phyloP scores from a whole-genome alignment of 2,113 vertebrate genomes.

The Acanthochromis polyacanthus region DNA sequence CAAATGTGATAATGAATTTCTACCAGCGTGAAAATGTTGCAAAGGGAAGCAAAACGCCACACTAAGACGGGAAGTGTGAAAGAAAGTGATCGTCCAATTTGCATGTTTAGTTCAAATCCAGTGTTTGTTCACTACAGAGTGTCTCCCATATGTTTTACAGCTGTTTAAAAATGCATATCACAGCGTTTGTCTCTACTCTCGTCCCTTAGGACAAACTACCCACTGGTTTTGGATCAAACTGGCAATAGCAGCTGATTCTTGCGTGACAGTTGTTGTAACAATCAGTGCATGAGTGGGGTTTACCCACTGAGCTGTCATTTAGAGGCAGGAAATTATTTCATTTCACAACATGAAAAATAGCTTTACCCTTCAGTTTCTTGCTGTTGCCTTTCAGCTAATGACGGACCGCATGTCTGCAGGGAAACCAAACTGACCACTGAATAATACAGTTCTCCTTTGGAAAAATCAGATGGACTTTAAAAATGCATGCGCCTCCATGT shows the following conservation, averaged over 20 bases:
- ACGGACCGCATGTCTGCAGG: not conserved
- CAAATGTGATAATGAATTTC: slow-evolving; percentile 25
- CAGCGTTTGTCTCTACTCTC: not conserved
- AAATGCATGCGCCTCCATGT: slow-evolving; percentile 38
- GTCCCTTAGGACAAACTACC: slow-evolving; percentile 7
- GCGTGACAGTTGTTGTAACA: slow-evolving; percentile 23
- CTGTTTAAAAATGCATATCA: not conserved
- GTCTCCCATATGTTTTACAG: not conserved
- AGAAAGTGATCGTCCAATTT: slow-evolving; percentile 6
- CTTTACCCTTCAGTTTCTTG: not conserved
- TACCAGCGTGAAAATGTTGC: not conserved
- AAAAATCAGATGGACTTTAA: slow-evolving; percentile 40
- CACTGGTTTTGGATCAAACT: slow-evolving; percentile 33
- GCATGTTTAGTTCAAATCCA: slow-evolving; percentile 9
- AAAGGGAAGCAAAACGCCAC: not conserved
- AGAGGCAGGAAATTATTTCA: not conserved
- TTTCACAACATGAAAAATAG: not conserved
- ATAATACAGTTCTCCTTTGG: slow-evolving; percentile 50
- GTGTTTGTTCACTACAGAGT: not conserved
- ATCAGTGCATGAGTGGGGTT: not conserved
- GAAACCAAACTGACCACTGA: slow-evolving; percentile 19
- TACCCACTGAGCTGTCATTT: not conserved
- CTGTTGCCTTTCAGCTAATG: not conserved
- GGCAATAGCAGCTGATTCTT: slow-evolving; percentile 27
- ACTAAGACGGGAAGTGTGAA: slow-evolving; percentile 19